Conservation (phyloP, 23 tunicate species). For the Trididemnum miniatum region DNA sequence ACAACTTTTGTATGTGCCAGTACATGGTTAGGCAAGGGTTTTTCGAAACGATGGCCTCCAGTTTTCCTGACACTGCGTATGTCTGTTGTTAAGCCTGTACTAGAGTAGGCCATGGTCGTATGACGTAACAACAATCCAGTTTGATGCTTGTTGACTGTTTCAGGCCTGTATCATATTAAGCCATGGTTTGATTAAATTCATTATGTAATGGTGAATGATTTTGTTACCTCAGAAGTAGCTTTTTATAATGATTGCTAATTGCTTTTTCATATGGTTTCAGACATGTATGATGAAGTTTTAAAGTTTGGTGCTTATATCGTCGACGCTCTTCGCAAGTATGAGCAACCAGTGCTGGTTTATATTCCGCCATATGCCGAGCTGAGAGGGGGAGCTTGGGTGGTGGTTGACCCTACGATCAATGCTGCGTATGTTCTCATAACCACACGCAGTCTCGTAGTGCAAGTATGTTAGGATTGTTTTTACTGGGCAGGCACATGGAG, state of each 20-base stretch:
- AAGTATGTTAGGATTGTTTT: not conserved
- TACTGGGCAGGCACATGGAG: conserved; percentile 80
- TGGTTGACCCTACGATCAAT: conserved; percentile 96
- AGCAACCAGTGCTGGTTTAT: conserved; percentile 93
- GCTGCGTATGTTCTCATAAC: conserved; percentile 68
- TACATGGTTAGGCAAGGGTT: too few species aligned
- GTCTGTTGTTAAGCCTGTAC: too few species aligned
- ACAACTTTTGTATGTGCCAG: too few species aligned
- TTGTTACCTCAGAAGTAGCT: not conserved
- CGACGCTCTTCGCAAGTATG: conserved; percentile 87
- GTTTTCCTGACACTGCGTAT: too few species aligned
- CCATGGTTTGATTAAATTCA: too few species aligned
- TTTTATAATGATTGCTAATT: not conserved
- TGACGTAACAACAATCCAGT: too few species aligned
- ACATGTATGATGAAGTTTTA: conserved; percentile 90
- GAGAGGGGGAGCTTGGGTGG: conserved; percentile 99
- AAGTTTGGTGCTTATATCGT: conserved; percentile 99
- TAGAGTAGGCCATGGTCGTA: too few species aligned
- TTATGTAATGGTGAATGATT: too few species aligned
- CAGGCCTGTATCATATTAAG: too few species aligned
- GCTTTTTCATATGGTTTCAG: conserved; percentile 31
- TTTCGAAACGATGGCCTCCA: too few species aligned
- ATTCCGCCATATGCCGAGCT: conserved; percentile 97
- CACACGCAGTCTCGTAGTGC: too few species aligned
- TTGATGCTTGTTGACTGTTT: too few species aligned